These are phyloP conservation scores for Lytechinus pictus DNA, from an alignment of 35 echinoderm and acorn worm genomes.

Conservation along the genomic window DNA sequence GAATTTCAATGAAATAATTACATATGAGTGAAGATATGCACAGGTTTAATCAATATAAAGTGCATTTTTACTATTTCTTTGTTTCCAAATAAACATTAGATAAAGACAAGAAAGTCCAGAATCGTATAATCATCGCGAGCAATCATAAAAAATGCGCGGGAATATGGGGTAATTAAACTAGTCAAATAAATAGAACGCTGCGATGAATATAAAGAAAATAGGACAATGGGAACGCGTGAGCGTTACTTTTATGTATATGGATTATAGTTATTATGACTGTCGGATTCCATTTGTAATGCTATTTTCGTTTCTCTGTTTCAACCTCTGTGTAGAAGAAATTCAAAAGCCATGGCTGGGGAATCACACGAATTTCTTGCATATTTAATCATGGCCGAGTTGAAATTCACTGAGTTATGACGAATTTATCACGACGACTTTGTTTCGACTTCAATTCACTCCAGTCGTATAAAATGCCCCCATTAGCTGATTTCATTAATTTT, in stretches of 20 bases:
- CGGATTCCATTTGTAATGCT: neutral
- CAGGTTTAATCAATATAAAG: too few relatives aligned
- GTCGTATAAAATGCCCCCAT: neutral
- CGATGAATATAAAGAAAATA: neutral
- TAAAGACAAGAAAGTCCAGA: too few relatives aligned
- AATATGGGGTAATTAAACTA: too few relatives aligned
- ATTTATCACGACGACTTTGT: constrained; percentile 37
- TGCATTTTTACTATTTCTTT: too few relatives aligned
- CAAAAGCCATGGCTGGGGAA: neutral
- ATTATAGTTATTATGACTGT: constrained; percentile 5
- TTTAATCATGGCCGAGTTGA: constrained; percentile 22
- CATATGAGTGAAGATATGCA: too few relatives aligned
- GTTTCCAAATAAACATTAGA: too few relatives aligned
- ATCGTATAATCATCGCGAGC: too few relatives aligned
- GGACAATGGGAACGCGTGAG: neutral
- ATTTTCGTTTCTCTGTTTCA: neutral
- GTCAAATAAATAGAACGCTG: too few relatives aligned
- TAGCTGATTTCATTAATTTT: constrained; percentile 44
- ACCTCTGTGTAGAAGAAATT: neutral
- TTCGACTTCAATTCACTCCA: neutral
- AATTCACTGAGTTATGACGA: constrained; percentile 35
- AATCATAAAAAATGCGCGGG: too few relatives aligned
- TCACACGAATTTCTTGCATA: constrained; percentile 7
- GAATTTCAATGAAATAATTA: too few relatives aligned
- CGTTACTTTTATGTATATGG: neutral